Base-by-base conservation (phyloP, 2,797 vertebrate genomes). In the Pseudocheirus occidentalis region DNA sequence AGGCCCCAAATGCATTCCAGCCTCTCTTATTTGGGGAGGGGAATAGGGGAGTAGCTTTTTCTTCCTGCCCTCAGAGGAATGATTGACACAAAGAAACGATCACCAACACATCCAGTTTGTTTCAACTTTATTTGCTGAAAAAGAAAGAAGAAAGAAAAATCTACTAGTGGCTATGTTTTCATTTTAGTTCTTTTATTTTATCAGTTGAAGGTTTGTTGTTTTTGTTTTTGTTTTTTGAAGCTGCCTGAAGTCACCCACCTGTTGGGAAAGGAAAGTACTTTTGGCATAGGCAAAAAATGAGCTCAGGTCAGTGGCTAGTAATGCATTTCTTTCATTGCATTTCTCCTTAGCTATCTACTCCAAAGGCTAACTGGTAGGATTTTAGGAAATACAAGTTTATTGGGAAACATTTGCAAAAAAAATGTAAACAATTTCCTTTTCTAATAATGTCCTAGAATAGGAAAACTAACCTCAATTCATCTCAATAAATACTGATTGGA, bases 1-100 rank as follows among this genome's bases (percentile, higher is more conserved):
- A 97, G 91, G 28, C 46, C 91, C 97, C 97, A 98, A 98, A 98
- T 98, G 93, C 89, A 94, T 94, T 98, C 96, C 98, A 98, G 96
- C 95, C 96, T 94, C 92, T 73, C 21, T 57, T 56, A 66, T 94
- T 97, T 91, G 91, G 57, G 89, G 55, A 1, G 27, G 73, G 24
- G 29, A 81, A 7, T 81, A 81, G 18, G 90, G 89, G 52, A 55
- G 55, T 90, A 96, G 93, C 92, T 95, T 95, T 94, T 95, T 95
- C 66, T 50, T 93, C 89, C 53, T 59, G 4, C 62, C 95, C 94
- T 95, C 92, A 93, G 93, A 96, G 53, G 31, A 58, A 95, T 94
- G 89, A 91, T 94, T 54, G n/a, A 40, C 3, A 46, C 50, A 34
- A 91, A 57, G 54, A 53, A 90, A 95, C 92, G 14, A 92, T 92